Conservation (phyloP, 2,113 vertebrate species). For the Glaucomys volans region DNA sequence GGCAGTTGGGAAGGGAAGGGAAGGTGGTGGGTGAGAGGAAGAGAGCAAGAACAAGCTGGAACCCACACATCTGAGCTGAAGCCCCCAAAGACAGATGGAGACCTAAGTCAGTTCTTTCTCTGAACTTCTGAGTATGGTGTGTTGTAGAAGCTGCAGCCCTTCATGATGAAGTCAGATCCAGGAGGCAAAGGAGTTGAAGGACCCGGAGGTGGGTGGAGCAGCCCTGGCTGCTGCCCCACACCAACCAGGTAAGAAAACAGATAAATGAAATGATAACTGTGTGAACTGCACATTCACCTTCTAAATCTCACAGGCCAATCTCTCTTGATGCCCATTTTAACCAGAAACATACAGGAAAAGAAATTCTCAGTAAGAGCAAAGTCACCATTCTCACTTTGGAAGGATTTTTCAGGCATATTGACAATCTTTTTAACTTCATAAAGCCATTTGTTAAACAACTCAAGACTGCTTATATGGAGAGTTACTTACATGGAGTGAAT, state of each 20-base stretch:
- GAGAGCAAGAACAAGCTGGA: neutral
- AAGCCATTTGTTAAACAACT: neutral
- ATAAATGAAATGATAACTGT: neutral
- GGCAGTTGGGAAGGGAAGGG: neutral
- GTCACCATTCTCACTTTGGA: neutral
- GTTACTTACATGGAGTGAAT: neutral
- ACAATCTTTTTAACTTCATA: neutral
- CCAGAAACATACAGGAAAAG: neutral
- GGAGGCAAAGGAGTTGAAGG: neutral
- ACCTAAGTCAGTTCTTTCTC: neutral
- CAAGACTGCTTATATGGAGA: neutral
- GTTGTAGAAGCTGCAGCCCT: neutral
- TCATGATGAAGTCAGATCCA: neutral
- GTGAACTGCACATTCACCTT: neutral
- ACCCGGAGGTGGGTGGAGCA: neutral
- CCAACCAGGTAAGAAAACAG: neutral
- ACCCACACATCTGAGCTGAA: neutral
- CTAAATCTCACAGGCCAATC: neutral
- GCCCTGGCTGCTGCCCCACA: neutral
- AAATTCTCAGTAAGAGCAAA: neutral
- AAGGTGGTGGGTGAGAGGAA: neutral
- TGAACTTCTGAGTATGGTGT: neutral
- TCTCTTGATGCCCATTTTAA: neutral
- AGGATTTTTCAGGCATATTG: neutral
- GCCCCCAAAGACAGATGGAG: neutral